Evolutionary conservation across 2,113 vertebrate genomes (phyloP).

Genomic region (Crotalus tigris): DNA sequence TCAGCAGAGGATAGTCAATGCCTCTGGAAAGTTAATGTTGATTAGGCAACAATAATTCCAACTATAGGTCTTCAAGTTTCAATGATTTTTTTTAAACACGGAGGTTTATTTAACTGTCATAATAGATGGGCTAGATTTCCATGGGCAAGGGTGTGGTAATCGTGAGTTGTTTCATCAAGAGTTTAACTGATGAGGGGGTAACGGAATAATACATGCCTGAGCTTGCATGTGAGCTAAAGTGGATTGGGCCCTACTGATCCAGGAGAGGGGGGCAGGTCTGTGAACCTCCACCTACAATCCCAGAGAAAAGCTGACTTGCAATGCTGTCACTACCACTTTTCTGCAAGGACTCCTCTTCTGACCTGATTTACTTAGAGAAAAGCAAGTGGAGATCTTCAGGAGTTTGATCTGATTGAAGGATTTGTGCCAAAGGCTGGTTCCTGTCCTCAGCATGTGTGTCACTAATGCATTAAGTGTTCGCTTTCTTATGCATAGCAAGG

Average conservation of each 20-base stretch:
- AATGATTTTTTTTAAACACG: background rate
- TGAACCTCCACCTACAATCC: background rate
- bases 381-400: background rate
- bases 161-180: background rate
- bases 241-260: background rate
- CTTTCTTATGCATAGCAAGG: background rate
- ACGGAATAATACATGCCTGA: background rate
- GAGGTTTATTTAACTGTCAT: background rate
- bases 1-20: background rate
- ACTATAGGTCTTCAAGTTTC: background rate
- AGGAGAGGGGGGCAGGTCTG: background rate
- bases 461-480: background rate
- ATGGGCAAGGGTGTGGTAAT: background rate
- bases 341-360: background rate
- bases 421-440: background rate
- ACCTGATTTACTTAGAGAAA: background rate
- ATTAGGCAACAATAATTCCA: background rate
- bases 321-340: background rate
- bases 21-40: background rate
- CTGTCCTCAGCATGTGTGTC: background rate
- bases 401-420: background rate
- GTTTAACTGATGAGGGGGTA: background rate
- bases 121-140: background rate
- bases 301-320: background rate
- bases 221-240: background rate